A percentile compares a stretch with the other conserved stretches of the same genome.
phyloP scores from a whole-genome alignment of 2,113 vertebrate genomes.

The Amblyornis subalaris region DNA sequence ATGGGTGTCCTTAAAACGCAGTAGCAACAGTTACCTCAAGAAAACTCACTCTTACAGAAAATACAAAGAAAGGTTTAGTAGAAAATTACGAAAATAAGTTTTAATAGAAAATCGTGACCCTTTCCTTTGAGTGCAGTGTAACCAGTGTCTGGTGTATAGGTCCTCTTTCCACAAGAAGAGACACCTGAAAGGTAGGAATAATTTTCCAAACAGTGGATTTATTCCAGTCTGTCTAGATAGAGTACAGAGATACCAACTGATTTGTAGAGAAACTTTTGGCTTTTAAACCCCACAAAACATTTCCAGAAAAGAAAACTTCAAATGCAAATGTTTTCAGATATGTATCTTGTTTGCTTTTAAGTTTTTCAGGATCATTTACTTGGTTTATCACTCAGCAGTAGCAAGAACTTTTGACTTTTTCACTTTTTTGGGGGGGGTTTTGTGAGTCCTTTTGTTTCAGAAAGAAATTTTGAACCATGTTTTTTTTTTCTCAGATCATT shows the following conservation, averaged over 20 bases:
- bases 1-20: not conserved
- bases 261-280: not conserved
- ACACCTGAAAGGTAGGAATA: not conserved
- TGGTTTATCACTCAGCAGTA: not conserved
- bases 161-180: not conserved
- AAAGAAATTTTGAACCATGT: not conserved
- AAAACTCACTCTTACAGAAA: not conserved
- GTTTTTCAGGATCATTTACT: not conserved
- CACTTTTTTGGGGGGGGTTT: too few relatives aligned
- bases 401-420: not conserved
- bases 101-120: not conserved
- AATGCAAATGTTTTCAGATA: not conserved
- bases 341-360: not conserved
- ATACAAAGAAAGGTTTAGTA: not conserved
- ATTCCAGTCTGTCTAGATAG: not conserved
- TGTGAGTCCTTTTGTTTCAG: not conserved
- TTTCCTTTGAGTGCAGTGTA: not conserved
- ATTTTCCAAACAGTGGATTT: not conserved
- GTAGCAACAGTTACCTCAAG: not conserved
- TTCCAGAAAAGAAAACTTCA: not conserved
- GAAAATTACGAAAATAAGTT: not conserved
- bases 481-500: not conserved
- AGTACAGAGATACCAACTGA: not conserved
- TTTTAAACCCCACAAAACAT: not conserved
- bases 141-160: too few relatives aligned